Conservation (phyloP, 35 echinoderm and acorn worm species). For the Hemicentrotus pulcherrimus region DNA sequence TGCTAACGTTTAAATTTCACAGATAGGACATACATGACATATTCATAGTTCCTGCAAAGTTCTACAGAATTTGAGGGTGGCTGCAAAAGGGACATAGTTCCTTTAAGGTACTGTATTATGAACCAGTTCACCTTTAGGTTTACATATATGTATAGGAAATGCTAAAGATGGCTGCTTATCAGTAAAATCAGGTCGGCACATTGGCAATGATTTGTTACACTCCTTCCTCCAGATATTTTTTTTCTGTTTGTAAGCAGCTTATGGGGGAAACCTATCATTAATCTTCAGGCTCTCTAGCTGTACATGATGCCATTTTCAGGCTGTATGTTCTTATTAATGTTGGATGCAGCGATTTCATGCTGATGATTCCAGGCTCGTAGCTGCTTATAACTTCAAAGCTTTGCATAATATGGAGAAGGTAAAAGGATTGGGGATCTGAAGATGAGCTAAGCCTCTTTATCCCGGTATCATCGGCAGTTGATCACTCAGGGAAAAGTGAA, state of each 20-base stretch:
- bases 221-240: background rate
- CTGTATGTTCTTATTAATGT: background rate
- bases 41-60: no score
- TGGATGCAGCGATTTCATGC: background rate
- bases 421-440: background rate
- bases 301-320: background rate
- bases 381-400: background rate
- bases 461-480: background rate
- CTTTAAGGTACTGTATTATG: no score
- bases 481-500: background rate
- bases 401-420: background rate
- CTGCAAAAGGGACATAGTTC: no score
- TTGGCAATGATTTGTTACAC: background rate
- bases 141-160: background rate
- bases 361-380: background rate
- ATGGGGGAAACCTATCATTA: background rate
- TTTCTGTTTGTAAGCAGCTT: background rate
- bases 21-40: no score
- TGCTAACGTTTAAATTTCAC: no score
- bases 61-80: no score
- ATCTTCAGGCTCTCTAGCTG: no score
- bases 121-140: no score
- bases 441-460: background rate
- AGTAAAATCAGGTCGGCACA: background rate
- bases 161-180: background rate